Base-by-base conservation (phyloP, 1,140 invertebrate species). In the Planococcus citri region DNA sequence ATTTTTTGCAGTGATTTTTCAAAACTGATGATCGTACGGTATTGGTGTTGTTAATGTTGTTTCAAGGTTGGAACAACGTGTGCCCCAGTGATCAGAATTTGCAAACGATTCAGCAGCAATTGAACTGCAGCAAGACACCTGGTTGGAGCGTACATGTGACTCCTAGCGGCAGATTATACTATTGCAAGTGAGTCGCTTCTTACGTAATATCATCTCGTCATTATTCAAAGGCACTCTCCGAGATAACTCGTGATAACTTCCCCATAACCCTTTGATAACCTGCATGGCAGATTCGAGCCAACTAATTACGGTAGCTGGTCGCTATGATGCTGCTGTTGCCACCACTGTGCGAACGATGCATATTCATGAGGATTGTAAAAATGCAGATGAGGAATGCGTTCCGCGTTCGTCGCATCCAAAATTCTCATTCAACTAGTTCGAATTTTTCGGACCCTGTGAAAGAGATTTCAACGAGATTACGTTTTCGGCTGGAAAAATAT, bases 141-240 rank as follows among this genome's bases (percentile, higher is more conserved):
- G 87, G 86, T 73, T 89, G 87, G 86, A 88, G 84, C 4, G 85
- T 86, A 4, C 87, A 88, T 76, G 81, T 83, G 17, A 85, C 83
- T 73, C 84, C 84, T 72, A 86, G 88, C 75, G 87, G 86, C 60
- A 78, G 87, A 71, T 82, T 89, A 69, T 89, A 87, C 78, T 89
- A 89, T 82, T 88, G 86, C 87, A 88, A 89, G 87, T 89, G 79
- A 86, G 87, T 51, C 33, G 14, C 33, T 20, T n/a, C 4, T 51
- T n/a, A 17, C 41, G 41, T 51, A n/a, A 51, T 51, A 51, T 51
- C 17, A n/a, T n/a, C n/a, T n/a, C n/a, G n/a, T n/a, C n/a, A n/a
- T n/a, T n/a, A n/a, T n/a, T n/a, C n/a, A n/a, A n/a, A n/a, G n/a
- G n/a, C n/a, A n/a, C n/a, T n/a, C n/a, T n/a, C n/a, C n/a, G n/a